phyloP scores from a whole-genome alignment of 1,140 invertebrate genomes.

The Neodiprion pinetum region DNA sequence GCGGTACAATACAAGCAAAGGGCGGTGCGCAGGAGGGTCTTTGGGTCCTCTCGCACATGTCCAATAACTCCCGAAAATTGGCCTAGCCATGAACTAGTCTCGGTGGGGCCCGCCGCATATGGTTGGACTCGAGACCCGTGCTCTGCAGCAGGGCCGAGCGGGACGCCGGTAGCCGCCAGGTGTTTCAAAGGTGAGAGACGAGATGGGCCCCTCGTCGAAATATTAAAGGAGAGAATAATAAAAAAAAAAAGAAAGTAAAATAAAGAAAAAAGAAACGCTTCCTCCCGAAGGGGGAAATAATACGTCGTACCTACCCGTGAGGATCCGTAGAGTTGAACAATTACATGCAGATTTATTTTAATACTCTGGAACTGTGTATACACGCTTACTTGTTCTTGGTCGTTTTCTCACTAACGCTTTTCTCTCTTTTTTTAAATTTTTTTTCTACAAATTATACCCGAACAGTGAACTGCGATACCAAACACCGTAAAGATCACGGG shows the following conservation, averaged over 20 bases:
- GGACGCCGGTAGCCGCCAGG: not conserved
- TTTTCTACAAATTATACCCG: too few species aligned
- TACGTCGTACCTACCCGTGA: too few species aligned
- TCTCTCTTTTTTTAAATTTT: too few species aligned
- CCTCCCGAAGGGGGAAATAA: too few species aligned
- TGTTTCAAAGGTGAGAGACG: not conserved
- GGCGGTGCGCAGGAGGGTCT: not conserved
- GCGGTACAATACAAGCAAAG: not conserved
- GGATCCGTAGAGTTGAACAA: too few species aligned
- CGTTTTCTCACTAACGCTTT: too few species aligned
- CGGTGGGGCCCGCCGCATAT: not conserved
- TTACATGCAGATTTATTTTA: too few species aligned
- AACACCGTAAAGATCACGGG: too few species aligned
- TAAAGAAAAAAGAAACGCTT: too few species aligned
- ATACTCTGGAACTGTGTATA: too few species aligned
- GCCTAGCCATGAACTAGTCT: constrained; percentile 4
- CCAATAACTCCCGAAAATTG: constrained; percentile 2
- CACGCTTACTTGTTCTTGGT: too few species aligned
- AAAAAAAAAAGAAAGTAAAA: not conserved
- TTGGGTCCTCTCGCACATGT: not conserved
- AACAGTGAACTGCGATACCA: too few species aligned
- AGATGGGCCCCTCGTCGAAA: not conserved
- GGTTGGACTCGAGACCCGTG: not conserved
- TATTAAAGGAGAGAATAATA: not conserved
- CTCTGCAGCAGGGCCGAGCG: not conserved